Evolutionary conservation across 2,888 invertebrate genomes (phyloP).

Genomic region (Andrena chrysosceles): DNA sequence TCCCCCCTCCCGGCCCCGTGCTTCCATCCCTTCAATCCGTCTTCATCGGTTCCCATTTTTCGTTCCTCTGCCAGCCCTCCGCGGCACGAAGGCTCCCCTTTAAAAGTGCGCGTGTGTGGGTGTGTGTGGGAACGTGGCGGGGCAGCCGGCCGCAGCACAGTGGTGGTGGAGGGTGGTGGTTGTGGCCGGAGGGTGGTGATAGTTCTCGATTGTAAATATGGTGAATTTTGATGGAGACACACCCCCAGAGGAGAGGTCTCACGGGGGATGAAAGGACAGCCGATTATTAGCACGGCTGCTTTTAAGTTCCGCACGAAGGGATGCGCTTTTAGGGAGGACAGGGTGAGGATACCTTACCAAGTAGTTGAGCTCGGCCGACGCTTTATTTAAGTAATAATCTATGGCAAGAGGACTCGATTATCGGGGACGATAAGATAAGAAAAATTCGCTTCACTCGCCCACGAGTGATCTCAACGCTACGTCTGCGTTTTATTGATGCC

Average conservation of each 20-base stretch:
- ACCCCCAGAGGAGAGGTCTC: conserved; percentile 57
- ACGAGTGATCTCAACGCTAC: too few species aligned
- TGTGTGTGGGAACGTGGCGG: conserved; percentile 31
- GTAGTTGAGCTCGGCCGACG: conserved; percentile 39
- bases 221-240: conserved; percentile 55
- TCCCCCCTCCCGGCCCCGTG: neutral
- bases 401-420: neutral
- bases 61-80: neutral
- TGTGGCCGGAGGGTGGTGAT: conserved; percentile 17
- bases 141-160: conserved; percentile 8
- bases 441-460: too few species aligned
- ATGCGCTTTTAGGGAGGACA: conserved; percentile 37
- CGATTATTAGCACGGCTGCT: conserved; percentile 48
- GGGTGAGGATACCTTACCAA: conserved; percentile 45
- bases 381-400: conserved; percentile 14
- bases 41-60: conserved; percentile 1
- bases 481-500: too few species aligned
- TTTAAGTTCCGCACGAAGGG: conserved; percentile 41
- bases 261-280: conserved; percentile 51
- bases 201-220: conserved; percentile 42
- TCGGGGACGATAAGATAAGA: neutral
- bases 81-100: neutral
- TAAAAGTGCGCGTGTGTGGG: too few species aligned
- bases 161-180: conserved; percentile 8
- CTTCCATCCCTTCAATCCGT: neutral